Evolutionary conservation across 1,140 invertebrate genomes (phyloP).

Genomic region (Brachionus sp.): DNA sequence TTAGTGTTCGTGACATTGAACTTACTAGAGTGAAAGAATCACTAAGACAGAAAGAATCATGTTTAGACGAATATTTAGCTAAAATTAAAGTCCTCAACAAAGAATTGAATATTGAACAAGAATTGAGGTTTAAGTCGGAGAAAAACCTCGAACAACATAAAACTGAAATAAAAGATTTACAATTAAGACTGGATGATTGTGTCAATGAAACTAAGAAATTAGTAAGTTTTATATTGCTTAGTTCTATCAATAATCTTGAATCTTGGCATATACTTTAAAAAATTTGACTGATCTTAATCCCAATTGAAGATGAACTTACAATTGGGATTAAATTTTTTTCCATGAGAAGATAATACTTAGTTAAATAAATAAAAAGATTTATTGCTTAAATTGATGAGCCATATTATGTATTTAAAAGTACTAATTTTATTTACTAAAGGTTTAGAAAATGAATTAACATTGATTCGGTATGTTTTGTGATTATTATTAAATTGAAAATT

Average conservation of each 20-base stretch:
- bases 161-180: constrained; percentile 31
- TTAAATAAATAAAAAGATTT: neutral
- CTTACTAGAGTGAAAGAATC: neutral
- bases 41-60: constrained; percentile 5
- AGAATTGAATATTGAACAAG: constrained; percentile 16
- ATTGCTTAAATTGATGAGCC: neutral
- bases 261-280: neutral
- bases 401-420: neutral
- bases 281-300: too few relatives aligned
- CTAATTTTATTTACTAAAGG: neutral
- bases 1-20: constrained; percentile 11
- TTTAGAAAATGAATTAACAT: neutral
- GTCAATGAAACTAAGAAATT: constrained; percentile 40
- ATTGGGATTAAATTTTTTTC: neutral
- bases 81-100: constrained; percentile 26
- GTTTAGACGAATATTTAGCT: neutral
- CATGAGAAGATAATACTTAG: neutral
- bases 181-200: constrained; percentile 34
- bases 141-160: constrained; percentile 43
- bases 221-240: neutral
- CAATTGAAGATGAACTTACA: neutral
- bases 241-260: neutral
- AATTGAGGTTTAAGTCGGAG: neutral
- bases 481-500: too few relatives aligned
- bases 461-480: neutral